phyloP scores from a whole-genome alignment of 2,797 vertebrate species.

The Hippocampus kuda region DNA sequence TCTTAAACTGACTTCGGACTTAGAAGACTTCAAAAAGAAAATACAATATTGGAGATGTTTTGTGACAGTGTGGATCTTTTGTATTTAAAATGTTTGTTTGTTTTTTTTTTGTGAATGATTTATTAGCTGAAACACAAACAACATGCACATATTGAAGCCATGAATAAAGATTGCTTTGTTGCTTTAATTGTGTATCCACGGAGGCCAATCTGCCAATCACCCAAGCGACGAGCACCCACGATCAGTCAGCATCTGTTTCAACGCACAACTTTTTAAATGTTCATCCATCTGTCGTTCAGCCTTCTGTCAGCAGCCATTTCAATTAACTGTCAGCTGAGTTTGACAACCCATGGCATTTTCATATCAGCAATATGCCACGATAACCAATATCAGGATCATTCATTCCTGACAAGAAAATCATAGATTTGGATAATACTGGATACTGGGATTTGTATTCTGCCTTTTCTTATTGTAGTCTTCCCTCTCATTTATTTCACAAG shows the following conservation, averaged over 20 bases:
- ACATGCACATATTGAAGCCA: not conserved
- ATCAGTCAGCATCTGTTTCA: conserved; percentile 59
- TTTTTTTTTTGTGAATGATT: no score
- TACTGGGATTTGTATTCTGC: not conserved
- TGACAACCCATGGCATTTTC: conserved; percentile 23
- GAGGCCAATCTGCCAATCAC: conserved; percentile 66
- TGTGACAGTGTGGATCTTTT: no score
- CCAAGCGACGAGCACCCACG: conserved; percentile 42
- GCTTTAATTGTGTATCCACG: conserved; percentile 70
- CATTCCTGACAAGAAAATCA: not conserved
- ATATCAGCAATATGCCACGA: conserved; percentile 5
- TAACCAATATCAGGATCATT: not conserved
- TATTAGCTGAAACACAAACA: no score
- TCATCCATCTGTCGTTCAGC: conserved; percentile 22
- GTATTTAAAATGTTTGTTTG: no score
- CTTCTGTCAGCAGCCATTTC: conserved; percentile 33
- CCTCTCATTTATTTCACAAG: no score
- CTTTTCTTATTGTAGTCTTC: no score
- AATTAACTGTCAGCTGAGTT: conserved; percentile 24
- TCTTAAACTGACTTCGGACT: no score
- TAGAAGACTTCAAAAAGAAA: no score
- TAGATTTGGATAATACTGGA: not conserved
- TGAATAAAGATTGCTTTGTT: conserved; percentile 20
- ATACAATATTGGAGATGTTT: no score
- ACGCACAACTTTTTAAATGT: conserved; percentile 34